phyloP scores from a whole-genome alignment of 2,888 invertebrate genomes.

The Xestia rhomboidea region DNA sequence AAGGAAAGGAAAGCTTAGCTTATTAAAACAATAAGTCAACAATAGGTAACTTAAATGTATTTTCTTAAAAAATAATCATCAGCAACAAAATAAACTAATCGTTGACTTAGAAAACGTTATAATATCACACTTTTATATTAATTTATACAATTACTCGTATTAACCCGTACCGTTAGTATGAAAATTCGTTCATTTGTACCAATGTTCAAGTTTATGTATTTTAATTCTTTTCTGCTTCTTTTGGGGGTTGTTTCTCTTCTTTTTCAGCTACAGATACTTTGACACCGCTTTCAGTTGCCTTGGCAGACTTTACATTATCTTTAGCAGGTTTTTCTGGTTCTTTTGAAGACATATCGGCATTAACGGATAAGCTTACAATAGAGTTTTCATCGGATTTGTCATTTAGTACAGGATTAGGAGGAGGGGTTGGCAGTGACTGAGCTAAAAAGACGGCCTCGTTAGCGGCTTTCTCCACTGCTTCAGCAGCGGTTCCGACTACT shows the following conservation, averaged over 20 bases:
- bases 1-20: neutral
- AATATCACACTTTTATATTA: constrained; percentile 51
- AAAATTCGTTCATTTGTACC: neutral
- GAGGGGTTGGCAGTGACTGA: constrained; percentile 30
- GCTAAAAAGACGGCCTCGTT: constrained; percentile 61
- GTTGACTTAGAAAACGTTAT: constrained; percentile 55
- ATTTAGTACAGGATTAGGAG: neutral
- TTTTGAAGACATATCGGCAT: neutral
- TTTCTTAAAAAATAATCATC: constrained; percentile 39
- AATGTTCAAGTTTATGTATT: neutral
- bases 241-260: neutral
- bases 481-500: constrained; percentile 59
- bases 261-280: constrained; percentile 3
- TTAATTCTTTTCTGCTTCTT: neutral
- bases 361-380: neutral
- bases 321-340: neutral
- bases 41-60: constrained; percentile 48
- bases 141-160: constrained; percentile 11
- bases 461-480: constrained; percentile 58
- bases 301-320: neutral
- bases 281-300: neutral
- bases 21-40: constrained; percentile 12
- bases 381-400: neutral
- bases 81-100: constrained; percentile 34
- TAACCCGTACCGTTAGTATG: constrained; percentile 11